Evolutionary conservation across 1,140 invertebrate genomes (phyloP).

Genomic region (Halesus radiatus): DNA sequence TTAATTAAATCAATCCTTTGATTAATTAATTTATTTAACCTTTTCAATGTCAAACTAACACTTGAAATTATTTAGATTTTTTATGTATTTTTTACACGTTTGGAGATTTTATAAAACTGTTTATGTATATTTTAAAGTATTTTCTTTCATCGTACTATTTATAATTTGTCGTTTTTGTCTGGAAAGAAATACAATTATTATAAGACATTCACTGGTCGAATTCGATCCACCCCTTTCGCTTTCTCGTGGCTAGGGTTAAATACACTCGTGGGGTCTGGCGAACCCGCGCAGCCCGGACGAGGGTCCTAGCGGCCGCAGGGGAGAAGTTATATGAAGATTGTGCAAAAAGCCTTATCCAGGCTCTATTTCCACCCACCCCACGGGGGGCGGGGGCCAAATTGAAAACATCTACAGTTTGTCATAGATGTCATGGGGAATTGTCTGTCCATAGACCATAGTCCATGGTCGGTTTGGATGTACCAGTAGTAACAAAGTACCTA

Average conservation of each 20-base stretch:
- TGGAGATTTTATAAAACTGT: no score
- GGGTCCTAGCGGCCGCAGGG: conserved; percentile 17
- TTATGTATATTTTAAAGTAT: no score
- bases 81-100: no score
- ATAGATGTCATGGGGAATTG: conserved; percentile 15
- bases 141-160: no score
- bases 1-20: no score
- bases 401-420: conserved; percentile 28
- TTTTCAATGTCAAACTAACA: no score
- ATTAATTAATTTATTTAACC: no score
- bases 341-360: conserved; percentile 30
- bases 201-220: background rate
- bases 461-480: no score
- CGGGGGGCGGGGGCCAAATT: conserved; percentile 18
- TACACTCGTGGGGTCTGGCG: conserved; percentile 1
- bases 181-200: no score
- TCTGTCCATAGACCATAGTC: background rate
- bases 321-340: conserved; percentile 32
- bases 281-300: conserved; percentile 13
- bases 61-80: no score
- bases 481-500: no score
- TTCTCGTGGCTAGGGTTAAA: conserved; percentile 22
- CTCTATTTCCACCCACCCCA: background rate
- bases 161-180: no score
- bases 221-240: background rate